These are phyloP conservation scores for Macheiramphus alcinus DNA, from an alignment of 2,113 vertebrate species.

Conservation along the genomic window DNA sequence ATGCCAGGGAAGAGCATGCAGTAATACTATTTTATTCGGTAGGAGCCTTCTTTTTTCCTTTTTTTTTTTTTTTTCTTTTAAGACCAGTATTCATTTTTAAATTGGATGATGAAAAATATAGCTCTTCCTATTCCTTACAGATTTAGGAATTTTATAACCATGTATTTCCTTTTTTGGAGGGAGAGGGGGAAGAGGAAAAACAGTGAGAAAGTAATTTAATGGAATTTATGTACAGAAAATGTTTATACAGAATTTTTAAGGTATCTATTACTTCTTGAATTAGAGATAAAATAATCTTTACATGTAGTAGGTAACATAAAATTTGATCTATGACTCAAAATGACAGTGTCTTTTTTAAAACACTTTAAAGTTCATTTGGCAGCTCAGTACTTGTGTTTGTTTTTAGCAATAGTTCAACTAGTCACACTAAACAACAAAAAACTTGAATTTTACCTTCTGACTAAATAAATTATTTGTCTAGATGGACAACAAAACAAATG, in stretches of 20 bases:
- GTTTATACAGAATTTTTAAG: background rate
- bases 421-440: background rate
- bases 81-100: background rate
- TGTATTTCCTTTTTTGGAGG: background rate
- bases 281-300: background rate
- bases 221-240: background rate
- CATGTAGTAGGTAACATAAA: background rate
- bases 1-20: background rate
- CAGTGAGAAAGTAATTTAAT: background rate
- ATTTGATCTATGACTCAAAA: background rate
- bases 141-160: background rate
- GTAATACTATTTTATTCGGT: background rate
- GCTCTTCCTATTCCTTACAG: background rate
- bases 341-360: background rate
- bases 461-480: background rate
- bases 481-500: background rate
- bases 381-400: background rate
- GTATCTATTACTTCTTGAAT: background rate
- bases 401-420: background rate
- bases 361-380: background rate
- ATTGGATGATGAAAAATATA: background rate
- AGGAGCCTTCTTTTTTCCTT: background rate
- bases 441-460: background rate
- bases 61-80: background rate
- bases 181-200: background rate